These are phyloP conservation scores for Lordiphosa fenestrarum DNA, from an alignment of 2,888 invertebrate genomes.

Conservation along the genomic window DNA sequence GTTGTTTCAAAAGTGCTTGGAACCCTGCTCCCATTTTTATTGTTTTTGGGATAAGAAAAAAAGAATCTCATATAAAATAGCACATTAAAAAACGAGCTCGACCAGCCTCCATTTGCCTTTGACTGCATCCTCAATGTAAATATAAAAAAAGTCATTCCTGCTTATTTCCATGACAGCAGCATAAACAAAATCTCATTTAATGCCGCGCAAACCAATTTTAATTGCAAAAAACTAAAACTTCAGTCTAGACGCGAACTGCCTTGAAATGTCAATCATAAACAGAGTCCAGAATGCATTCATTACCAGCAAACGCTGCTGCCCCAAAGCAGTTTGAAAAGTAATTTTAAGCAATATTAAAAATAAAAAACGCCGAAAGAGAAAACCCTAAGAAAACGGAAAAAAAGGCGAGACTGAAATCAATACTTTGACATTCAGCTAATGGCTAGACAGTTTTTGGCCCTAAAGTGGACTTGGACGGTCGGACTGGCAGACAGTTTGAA, in stretches of 20 bases:
- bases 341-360: slow-evolving; percentile 44
- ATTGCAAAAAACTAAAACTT: slow-evolving; percentile 51
- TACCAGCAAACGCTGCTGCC: slow-evolving; percentile 2
- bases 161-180: too few species aligned
- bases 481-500: slow-evolving; percentile 36
- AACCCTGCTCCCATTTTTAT: too few species aligned
- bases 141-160: too few species aligned
- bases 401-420: slow-evolving; percentile 45
- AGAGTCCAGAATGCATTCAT: slow-evolving; percentile 22
- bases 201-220: slow-evolving; percentile 37
- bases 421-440: slow-evolving; percentile 58
- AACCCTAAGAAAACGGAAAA: slow-evolving; percentile 18
- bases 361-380: slow-evolving; percentile 17
- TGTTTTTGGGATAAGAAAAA: too few species aligned
- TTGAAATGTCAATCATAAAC: slow-evolving; percentile 57
- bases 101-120: too few species aligned
- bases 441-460: slow-evolving; percentile 60
- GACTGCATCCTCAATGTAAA: too few species aligned
- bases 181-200: too few species aligned
- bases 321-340: slow-evolving; percentile 57
- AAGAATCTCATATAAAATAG: too few species aligned
- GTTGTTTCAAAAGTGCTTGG: too few species aligned
- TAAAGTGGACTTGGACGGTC: slow-evolving; percentile 48
- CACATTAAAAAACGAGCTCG: too few species aligned
- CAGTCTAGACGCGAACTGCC: slow-evolving; percentile 19